phyloP scores from a whole-genome alignment of 2,113 vertebrate species.

The Erythrolamprus reginae region DNA sequence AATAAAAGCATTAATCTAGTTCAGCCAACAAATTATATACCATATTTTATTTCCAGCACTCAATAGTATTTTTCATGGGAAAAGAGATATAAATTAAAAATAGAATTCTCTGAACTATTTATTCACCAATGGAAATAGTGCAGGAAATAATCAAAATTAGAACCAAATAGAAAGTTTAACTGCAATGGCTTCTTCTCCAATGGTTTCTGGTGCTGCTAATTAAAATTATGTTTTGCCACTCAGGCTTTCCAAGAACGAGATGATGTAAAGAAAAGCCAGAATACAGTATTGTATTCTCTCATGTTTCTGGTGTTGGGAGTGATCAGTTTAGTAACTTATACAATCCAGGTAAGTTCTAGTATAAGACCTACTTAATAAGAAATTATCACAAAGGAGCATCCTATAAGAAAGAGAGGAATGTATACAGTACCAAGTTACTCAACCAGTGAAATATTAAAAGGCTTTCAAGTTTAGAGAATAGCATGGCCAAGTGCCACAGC shows the following conservation, averaged over 20 bases:
- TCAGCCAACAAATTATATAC: neutral
- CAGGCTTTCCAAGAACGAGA: constrained; percentile 70
- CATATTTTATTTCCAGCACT: neutral
- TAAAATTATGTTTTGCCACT: constrained; percentile 15
- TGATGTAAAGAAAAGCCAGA: constrained; percentile 56
- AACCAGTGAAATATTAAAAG: neutral
- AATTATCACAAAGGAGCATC: neutral
- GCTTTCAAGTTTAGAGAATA: neutral
- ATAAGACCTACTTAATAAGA: neutral
- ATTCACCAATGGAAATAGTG: no score
- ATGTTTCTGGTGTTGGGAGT: constrained; percentile 67
- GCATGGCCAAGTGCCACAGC: no score
- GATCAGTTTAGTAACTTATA: constrained; percentile 56
- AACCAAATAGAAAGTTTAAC: neutral
- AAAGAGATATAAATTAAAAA: neutral
- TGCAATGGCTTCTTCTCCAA: neutral
- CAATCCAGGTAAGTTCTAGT: constrained; percentile 62
- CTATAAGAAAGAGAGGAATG: neutral
- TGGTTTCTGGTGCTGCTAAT: neutral
- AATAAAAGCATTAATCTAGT: neutral
- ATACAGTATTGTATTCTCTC: constrained; percentile 64
- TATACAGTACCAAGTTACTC: neutral
- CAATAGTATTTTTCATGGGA: neutral
- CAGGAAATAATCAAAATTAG: neutral
- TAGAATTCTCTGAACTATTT: neutral